phyloP scores from a whole-genome alignment of 2,888 invertebrate species.

The Amblyjoppa fuscipennis region DNA sequence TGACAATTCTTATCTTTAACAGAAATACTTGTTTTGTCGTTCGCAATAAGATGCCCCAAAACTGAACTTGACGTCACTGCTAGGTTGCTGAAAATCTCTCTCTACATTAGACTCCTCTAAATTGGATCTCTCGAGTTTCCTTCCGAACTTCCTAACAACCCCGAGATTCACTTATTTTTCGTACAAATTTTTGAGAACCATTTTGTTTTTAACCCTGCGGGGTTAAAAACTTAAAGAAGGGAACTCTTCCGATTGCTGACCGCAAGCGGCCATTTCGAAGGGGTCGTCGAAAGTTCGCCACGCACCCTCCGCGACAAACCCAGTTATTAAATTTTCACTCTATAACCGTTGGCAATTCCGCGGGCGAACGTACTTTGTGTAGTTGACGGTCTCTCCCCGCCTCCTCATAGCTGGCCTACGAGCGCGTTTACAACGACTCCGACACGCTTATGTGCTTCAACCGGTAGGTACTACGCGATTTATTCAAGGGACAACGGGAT shows the following conservation, averaged over 20 bases:
- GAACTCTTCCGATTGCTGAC: background rate
- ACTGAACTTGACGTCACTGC: too few species aligned
- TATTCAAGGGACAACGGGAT: conserved; percentile 63
- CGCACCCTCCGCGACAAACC: background rate
- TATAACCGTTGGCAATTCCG: conserved; percentile 47
- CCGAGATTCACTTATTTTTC: background rate
- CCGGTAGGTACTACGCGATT: conserved; percentile 26
- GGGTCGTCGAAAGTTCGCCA: background rate
- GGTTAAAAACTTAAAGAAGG: background rate
- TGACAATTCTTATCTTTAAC: too few species aligned
- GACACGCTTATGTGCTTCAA: conserved; percentile 6
- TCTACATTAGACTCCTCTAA: too few species aligned
- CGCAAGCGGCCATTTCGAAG: background rate
- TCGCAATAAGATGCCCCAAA: too few species aligned
- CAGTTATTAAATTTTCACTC: conserved; percentile 34
- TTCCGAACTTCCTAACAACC: background rate
- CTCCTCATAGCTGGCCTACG: conserved; percentile 3
- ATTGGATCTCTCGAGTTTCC: background rate
- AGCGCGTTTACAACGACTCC: background rate
- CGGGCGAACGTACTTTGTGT: conserved; percentile 19
- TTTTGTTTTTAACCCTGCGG: background rate
- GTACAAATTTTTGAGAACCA: background rate
- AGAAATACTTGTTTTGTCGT: too few species aligned
- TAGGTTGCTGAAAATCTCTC: too few species aligned
- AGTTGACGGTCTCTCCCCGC: conserved; percentile 17